phyloP scores from a whole-genome alignment of 2,888 invertebrate genomes.

The Melieria crassipennis region DNA sequence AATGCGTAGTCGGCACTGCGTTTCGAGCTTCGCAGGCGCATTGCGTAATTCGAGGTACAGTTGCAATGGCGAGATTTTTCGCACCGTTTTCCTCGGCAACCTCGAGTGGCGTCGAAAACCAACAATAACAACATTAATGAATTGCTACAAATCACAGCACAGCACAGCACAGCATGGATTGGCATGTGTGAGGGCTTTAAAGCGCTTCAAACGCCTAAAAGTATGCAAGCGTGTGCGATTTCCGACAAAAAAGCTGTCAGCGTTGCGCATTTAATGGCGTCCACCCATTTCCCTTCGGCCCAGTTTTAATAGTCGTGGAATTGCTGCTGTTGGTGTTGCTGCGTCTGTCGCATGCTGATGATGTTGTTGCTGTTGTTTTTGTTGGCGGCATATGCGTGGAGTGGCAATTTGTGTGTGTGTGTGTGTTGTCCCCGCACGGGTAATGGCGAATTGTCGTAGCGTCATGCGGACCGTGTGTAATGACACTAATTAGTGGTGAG shows the following conservation, averaged over 20 bases:
- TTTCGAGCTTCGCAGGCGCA: too few relatives aligned
- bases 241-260: constrained; percentile 9
- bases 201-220: constrained; percentile 19
- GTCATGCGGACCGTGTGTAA: constrained; percentile 61
- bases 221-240: constrained; percentile 2
- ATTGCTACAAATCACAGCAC: not conserved
- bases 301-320: constrained; percentile 9
- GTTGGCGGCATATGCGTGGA: too few relatives aligned
- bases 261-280: constrained; percentile 19
- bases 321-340: constrained; percentile 20
- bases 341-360: constrained; percentile 4
- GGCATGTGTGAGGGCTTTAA: not conserved
- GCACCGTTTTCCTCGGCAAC: too few relatives aligned
- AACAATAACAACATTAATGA: too few relatives aligned
- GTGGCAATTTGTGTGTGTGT: not conserved
- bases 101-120: too few relatives aligned
- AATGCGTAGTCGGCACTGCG: too few relatives aligned
- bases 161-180: not conserved
- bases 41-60: too few relatives aligned
- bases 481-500: constrained; percentile 66
- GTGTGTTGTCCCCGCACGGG: constrained; percentile 13
- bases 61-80: too few relatives aligned
- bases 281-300: not conserved
- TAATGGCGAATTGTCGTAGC: constrained; percentile 50
- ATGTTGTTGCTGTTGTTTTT: not conserved